These are phyloP conservation scores for Zosterops pallidus DNA, from an alignment of 2,113 vertebrate genomes.

Conservation along the genomic window DNA sequence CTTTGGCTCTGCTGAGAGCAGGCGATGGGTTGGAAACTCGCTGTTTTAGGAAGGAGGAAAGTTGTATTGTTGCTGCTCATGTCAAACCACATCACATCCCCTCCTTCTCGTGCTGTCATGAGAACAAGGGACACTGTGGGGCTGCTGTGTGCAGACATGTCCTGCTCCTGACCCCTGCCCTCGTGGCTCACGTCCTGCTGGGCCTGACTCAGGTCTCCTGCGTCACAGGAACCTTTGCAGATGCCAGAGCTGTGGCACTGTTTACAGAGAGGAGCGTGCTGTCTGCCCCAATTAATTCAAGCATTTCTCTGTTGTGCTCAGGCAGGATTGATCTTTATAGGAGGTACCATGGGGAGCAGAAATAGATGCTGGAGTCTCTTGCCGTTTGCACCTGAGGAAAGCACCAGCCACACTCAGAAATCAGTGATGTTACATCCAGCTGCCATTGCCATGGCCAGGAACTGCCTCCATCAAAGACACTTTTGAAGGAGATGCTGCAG, in stretches of 20 bases:
- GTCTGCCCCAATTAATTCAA: background rate
- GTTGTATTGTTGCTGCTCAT: background rate
- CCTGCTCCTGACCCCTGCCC: background rate
- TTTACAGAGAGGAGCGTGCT: background rate
- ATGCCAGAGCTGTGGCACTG: background rate
- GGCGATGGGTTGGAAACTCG: background rate
- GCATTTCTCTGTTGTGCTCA: background rate
- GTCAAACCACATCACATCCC: background rate
- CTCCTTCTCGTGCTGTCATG: background rate
- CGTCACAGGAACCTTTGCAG: constrained; percentile 16
- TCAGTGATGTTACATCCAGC: background rate
- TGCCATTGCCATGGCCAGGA: background rate
- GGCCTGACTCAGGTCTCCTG: constrained; percentile 1
- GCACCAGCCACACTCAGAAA: background rate
- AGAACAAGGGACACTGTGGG: background rate
- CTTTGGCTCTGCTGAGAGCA: background rate
- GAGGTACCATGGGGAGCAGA: background rate
- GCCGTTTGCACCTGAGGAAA: background rate
- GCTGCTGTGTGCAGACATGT: background rate
- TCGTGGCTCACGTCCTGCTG: background rate
- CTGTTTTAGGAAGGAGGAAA: background rate
- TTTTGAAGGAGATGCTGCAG: background rate
- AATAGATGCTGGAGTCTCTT: background rate
- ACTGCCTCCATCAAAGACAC: background rate
- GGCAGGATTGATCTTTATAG: background rate